These are phyloP conservation scores for Epirrhoe alternata DNA, from an alignment of 2,888 invertebrate species.

Conservation along the genomic window DNA sequence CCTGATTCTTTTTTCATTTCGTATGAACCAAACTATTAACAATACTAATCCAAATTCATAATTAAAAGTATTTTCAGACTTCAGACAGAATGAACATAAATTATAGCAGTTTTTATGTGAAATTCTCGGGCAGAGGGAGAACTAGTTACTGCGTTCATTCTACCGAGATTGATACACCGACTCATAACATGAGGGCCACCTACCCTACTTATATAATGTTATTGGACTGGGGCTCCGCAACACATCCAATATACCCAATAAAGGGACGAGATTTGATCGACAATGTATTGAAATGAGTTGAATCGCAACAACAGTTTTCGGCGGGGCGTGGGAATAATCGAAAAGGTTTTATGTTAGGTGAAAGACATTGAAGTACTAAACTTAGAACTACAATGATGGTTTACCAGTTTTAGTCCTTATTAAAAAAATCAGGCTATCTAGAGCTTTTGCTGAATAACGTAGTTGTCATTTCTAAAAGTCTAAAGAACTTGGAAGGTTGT, in stretches of 20 bases:
- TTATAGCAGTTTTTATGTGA: background rate
- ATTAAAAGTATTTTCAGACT: background rate
- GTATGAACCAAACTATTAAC: too few relatives aligned
- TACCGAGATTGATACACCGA: constrained; percentile 17
- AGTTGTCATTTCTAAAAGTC: too few relatives aligned
- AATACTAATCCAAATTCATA: too few relatives aligned
- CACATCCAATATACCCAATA: constrained; percentile 23
- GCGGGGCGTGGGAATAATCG: constrained; percentile 16
- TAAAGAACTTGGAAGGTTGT: too few relatives aligned
- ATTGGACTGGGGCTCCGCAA: constrained; percentile 18
- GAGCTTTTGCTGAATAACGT: too few relatives aligned
- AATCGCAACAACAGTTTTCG: constrained; percentile 30
- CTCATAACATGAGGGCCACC: constrained; percentile 11
- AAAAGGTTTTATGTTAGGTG: constrained; percentile 16
- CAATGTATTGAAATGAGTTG: constrained; percentile 49
- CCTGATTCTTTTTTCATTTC: too few relatives aligned
- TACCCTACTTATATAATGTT: constrained; percentile 25
- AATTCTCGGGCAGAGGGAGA: background rate
- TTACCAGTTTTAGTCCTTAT: background rate
- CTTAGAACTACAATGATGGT: background rate
- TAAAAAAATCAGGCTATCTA: background rate
- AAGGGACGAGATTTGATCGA: constrained; percentile 40
- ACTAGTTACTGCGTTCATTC: background rate
- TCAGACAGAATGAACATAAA: background rate
- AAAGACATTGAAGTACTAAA: constrained; percentile 3